phyloP scores from a whole-genome alignment of 1,140 invertebrate species.

The Zaprionus kolodkinae region DNA sequence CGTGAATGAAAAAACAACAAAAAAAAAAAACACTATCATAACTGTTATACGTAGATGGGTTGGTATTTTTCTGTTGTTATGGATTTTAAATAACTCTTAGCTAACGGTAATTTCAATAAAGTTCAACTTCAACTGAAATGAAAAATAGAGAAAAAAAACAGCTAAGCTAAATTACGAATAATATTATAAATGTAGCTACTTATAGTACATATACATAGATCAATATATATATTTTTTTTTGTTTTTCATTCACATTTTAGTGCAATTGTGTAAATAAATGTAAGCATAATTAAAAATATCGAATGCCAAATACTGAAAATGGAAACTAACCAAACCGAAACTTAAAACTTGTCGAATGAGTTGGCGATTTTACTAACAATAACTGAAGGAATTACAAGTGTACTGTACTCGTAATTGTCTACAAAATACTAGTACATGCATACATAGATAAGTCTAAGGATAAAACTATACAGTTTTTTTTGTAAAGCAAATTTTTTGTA shows the following conservation, averaged over 20 bases:
- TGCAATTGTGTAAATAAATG: conserved; percentile 47
- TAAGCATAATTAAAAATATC: conserved; percentile 1
- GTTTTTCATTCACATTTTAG: conserved; percentile 26
- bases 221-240: conserved; percentile 6
- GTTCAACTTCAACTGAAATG: conserved; percentile 46
- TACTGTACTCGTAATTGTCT: conserved; percentile 41
- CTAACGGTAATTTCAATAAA: conserved; percentile 43
- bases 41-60: conserved; percentile 24
- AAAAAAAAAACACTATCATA: conserved; percentile 11
- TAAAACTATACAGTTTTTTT: conserved; percentile 36
- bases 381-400: conserved; percentile 39
- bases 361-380: conserved; percentile 58
- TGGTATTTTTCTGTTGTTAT: conserved; percentile 23
- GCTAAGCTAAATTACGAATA: conserved; percentile 22
- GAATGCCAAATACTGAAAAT: background rate
- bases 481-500: conserved; percentile 44
- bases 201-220: background rate
- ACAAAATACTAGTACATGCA: background rate
- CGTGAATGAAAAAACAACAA: background rate
- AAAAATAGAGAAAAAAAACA: background rate
- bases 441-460: conserved; percentile 31
- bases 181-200: background rate
- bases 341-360: conserved; percentile 19
- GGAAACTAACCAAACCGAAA: conserved; percentile 17
- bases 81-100: conserved; percentile 23